Evolutionary conservation across 2,797 vertebrate genomes (phyloP), one percentile per base, ranked within the genome.

Genomic region (Smutsia gigantea): DNA sequence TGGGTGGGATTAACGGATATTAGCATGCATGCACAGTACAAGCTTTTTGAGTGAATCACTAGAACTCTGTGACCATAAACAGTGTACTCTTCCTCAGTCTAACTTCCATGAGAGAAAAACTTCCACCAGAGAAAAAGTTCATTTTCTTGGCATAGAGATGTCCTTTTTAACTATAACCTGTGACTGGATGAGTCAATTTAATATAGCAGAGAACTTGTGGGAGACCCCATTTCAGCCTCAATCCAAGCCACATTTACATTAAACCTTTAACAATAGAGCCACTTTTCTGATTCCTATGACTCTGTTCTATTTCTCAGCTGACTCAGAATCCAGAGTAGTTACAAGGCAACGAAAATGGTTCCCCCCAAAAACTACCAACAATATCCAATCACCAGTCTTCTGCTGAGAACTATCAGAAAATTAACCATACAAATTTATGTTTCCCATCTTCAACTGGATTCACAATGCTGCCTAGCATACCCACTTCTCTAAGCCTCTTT

Each of bases 311-410:
- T 87, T 86, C 51, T 90, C 75, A 79, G 34, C 19, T 68, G 27
- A 82, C 59, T 96, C 78, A 89, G 59, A 88, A 95, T 79, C 79
- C 87, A 34, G 37, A 89, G 12, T 46, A 25, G 27, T 51, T 79
- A 34, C 25, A 79, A 87, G 18, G 77, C 46, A 90, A 75, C 29
- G 84, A 68, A 57, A 89, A 90, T 1, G 25, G n/a, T 29, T 71
- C 39, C 23, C 15, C 23, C 18, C 59, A 68, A 84, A 64, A 93
- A 87, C 57, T 29, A 95, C 64, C 63, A 87, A 5, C 39, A 81
- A 87, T 90, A 93, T 37, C 23, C 51, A 96, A 53, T 61, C 78
- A 82, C 27, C 34, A 57, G 55, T 49, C 42, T 89, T 84, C 69
- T 69, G 14, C 51, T 39, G 7, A 87, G 49, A 90, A 87, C 21